Conservation (phyloP, 1,140 invertebrate species). For the Pachypeltis micranthus region DNA sequence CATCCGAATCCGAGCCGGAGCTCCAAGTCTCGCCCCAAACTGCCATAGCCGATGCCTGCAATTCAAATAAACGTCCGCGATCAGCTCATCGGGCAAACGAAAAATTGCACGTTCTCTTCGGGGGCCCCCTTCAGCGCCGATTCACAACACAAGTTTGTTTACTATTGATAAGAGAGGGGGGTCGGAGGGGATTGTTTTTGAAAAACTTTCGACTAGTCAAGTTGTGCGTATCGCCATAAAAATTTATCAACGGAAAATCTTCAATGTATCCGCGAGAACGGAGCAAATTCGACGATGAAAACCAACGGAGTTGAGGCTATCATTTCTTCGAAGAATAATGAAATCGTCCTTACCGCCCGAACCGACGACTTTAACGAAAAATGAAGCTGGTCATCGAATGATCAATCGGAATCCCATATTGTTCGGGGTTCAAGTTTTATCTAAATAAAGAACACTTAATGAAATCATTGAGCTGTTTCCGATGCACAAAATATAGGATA, state of each 20-base stretch:
- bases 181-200: constrained; percentile 11
- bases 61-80: constrained; percentile 6
- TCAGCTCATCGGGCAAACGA: background rate
- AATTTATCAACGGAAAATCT: background rate
- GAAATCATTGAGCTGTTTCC: constrained; percentile 20
- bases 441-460: constrained; percentile 23
- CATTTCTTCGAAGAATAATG: too few relatives aligned
- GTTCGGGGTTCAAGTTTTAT: constrained; percentile 23
- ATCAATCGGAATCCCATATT: constrained; percentile 10
- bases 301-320: too few relatives aligned
- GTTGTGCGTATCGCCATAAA: background rate
- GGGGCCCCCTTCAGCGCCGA: too few relatives aligned
- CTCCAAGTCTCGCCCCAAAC: constrained; percentile 18
- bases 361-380: too few relatives aligned
- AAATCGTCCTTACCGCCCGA: too few relatives aligned
- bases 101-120: too few relatives aligned
- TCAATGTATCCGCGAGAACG: too few relatives aligned
- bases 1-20: constrained; percentile 20
- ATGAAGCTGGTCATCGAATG: too few relatives aligned
- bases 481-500: constrained; percentile 24
- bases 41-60: constrained; percentile 21
- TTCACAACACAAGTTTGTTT: too few relatives aligned
- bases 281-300: too few relatives aligned
- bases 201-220: background rate
- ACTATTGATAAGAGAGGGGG: constrained; percentile 9